These are phyloP conservation scores for Hoplostethus atlanticus DNA, from an alignment of 2,797 vertebrate genomes.

Conservation along the genomic window DNA sequence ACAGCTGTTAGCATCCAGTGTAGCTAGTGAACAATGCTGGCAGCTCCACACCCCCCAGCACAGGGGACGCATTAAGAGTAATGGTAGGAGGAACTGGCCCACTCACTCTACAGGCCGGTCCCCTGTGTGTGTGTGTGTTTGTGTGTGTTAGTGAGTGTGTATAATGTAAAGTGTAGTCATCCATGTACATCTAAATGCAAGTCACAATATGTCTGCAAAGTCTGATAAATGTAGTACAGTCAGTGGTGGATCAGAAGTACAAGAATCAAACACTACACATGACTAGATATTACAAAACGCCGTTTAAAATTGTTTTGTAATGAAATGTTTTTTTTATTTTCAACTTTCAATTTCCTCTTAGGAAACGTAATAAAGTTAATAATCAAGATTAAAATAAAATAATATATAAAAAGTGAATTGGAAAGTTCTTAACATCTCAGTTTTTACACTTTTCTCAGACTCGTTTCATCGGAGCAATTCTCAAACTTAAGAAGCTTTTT, in stretches of 20 bases:
- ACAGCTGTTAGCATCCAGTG: constrained; percentile 74
- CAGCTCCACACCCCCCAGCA: constrained; percentile 72
- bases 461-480: not conserved
- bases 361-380: constrained; percentile 1
- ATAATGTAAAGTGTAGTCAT: constrained; percentile 56
- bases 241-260: not conserved
- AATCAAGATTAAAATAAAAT: too few relatives aligned
- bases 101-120: constrained; percentile 56
- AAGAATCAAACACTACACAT: constrained; percentile 11
- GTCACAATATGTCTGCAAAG: constrained; percentile 42
- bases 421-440: not conserved
- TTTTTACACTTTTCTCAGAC: not conserved
- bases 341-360: not conserved
- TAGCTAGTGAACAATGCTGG: constrained; percentile 80
- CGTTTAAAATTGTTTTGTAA: too few relatives aligned
- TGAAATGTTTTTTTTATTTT: too few relatives aligned
- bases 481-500: not conserved
- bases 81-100: constrained; percentile 73
- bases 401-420: too few relatives aligned
- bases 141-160: constrained; percentile 2
- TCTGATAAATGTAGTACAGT: not conserved
- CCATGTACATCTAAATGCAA: constrained; percentile 38
- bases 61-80: constrained; percentile 76
- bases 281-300: too few relatives aligned
- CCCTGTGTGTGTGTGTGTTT: constrained; percentile 3